Evolutionary conservation across 2,888 invertebrate species (phyloP), one percentile per base, ranked within the genome.

Genomic region (Caenorhabditis becei): DNA sequence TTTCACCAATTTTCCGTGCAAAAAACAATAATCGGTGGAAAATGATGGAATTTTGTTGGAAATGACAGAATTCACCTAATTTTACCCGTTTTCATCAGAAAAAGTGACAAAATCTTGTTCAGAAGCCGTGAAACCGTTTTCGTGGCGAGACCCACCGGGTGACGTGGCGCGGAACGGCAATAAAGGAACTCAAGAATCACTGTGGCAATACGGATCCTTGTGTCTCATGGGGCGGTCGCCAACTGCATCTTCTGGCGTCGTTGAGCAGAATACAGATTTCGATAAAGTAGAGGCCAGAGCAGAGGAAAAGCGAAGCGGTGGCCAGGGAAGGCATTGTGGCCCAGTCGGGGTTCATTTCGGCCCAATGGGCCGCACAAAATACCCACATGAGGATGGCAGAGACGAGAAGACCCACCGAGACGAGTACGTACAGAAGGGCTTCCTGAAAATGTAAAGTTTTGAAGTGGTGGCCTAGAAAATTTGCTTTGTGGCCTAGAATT

Each of bases 301-400:
- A 77, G 11, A 83, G 65, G 69, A 87, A 80, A 1, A 87, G 72
- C 4, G 84, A 53, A 7, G 79, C 86, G 18, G 88, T 65, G 16
- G 88, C 88, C 28, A 89, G 56, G 0, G 83, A 65, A 0, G 89
- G 88, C 71, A 86, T 75, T 4, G 82, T 84, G 4, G 86, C 84
- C 89, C 89, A 89, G 2, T 79, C 83, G 7, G 89, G 89, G 62
- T 89, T 89, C 51, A 83, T 77, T 20, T 82, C 71, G 1, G 88
- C 70, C 89, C 89, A 89, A 74, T 89, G 85, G 24, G 70, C 71
- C 10, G 86, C 86, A 44, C 84, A 85, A 63, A 87, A 85, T 3
- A 87, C 72, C 61, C 78, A 83, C 86, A 89, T 85, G 37, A 83
- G 61, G 14, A 87, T 66, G 16, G 78, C 83, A 8, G 88, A 80